Conservation (phyloP, 2,113 vertebrate species). For the Camelus bactrianus region DNA sequence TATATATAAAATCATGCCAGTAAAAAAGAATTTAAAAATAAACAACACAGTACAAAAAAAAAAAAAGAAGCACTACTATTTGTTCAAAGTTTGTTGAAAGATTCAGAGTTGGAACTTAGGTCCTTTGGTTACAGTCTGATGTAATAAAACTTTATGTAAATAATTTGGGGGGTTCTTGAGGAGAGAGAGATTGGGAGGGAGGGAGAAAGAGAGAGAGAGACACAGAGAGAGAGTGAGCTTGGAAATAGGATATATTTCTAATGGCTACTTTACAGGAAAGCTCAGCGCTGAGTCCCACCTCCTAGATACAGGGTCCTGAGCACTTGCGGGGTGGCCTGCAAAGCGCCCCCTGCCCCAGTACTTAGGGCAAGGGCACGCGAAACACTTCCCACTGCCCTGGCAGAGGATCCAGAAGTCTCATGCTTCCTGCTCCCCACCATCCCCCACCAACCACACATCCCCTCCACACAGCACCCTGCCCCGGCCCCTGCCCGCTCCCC, state of each 20-base stretch:
- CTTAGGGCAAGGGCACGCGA: not conserved
- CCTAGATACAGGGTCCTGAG: not conserved
- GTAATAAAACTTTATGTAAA: conserved; percentile 44
- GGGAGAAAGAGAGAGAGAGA: not conserved
- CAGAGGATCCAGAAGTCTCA: not conserved
- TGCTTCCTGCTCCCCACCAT: too few relatives aligned
- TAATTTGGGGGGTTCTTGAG: not conserved
- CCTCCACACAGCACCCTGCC: too few relatives aligned
- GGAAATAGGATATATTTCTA: not conserved
- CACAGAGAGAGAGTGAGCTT: not conserved
- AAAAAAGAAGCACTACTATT: not conserved
- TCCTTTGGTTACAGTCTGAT: conserved; percentile 31
- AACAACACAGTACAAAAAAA: not conserved
- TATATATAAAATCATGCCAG: not conserved
- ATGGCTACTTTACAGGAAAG: not conserved
- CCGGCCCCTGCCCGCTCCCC: fast-evolving
- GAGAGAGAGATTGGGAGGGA: not conserved
- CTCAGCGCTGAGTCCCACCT: not conserved
- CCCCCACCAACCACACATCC: not conserved
- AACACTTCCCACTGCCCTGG: not conserved
- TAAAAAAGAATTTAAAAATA: conserved; percentile 54
- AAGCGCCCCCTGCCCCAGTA: not conserved
- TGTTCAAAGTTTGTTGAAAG: conserved; percentile 45
- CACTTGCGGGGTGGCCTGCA: not conserved
- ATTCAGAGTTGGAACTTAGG: conserved; percentile 44